Evolutionary conservation across 92 coral and sea anemone species (phyloP), one percentile per base, ranked within the genome.

Genomic region (Galaxea fascicularis): DNA sequence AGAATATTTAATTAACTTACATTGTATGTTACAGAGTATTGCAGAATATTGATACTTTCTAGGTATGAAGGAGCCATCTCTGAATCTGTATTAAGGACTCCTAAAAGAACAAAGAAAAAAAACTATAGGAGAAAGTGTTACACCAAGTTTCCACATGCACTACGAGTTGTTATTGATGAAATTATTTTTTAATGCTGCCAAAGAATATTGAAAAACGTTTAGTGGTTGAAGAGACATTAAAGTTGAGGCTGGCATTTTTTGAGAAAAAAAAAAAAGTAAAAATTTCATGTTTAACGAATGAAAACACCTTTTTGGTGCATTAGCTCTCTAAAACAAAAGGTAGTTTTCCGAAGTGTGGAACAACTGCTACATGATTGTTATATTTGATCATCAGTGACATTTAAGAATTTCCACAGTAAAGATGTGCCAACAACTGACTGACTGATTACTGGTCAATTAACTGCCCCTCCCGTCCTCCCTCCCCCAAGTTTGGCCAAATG

Each of bases 21-120:
- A 27, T 74, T 71, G 70, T 92, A 92, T 47, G 82, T 81, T 53
- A 89, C 93, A 20, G 80, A 76, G 72, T 85, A 87, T 62, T 87
- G 95, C 46, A 94, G 80, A 20, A 90, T 82, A 72, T 74, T 94
- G 29, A 87, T 80, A 68, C 89, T 89, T 39, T 69, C 87, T 22
- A 94, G 95, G 15, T 80, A 54, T 26, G 65, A 56, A 49, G 98
- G 98, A 21, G 68, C 77, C 35, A 76, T 84, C 51, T 73, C 53
- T 24, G 83, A 14, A 66, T 85, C 92, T 41, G 65, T 59, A 56
- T 74, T 68, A 16, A 94, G 78, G 1, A 87, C 71, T 22, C 98
- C 98, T 94, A 47, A 21, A 65, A 20, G 13, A 16, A 53, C 10
- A 47, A 69, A 9, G 29, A 25, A 78, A 35, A 78, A 21, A 30